Conservation (phyloP, 2,797 vertebrate species). For the Ispidina picta region DNA sequence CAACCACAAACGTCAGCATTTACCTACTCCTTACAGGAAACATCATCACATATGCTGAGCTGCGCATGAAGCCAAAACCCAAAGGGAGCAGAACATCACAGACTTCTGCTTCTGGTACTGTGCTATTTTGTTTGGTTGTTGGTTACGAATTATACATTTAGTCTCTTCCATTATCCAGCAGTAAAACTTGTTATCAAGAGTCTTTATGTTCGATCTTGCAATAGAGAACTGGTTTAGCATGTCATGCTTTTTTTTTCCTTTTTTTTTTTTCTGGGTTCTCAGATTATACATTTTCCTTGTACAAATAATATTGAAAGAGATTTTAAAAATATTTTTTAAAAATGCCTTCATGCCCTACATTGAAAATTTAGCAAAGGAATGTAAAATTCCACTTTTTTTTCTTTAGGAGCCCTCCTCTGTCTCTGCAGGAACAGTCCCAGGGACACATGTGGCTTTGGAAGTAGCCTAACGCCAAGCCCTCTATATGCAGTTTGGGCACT, state of each 20-base stretch:
- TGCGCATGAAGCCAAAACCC: neutral
- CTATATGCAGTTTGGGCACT: neutral
- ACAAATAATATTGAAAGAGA: neutral
- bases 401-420: neutral
- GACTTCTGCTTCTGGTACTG: slow-evolving; percentile 40
- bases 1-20: neutral
- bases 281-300: neutral
- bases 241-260: neutral
- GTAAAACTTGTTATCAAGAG: neutral
- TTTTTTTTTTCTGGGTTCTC: neutral
- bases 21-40: slow-evolving; percentile 48
- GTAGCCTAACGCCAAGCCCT: neutral
- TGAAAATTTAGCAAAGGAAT: neutral
- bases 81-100: slow-evolving; percentile 9
- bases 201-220: neutral
- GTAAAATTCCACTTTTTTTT: neutral
- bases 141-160: slow-evolving; percentile 5
- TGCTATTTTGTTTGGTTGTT: neutral
- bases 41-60: neutral
- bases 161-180: neutral
- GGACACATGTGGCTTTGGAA: neutral
- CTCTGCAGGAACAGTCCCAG: neutral
- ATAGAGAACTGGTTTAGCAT: neutral
- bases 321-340: neutral
- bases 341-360: neutral